A percentile compares a stretch with the other conserved stretches of the same genome.
Evolutionary conservation across 2,113 vertebrate genomes (phyloP).

Genomic region (Platysteira castanea): DNA sequence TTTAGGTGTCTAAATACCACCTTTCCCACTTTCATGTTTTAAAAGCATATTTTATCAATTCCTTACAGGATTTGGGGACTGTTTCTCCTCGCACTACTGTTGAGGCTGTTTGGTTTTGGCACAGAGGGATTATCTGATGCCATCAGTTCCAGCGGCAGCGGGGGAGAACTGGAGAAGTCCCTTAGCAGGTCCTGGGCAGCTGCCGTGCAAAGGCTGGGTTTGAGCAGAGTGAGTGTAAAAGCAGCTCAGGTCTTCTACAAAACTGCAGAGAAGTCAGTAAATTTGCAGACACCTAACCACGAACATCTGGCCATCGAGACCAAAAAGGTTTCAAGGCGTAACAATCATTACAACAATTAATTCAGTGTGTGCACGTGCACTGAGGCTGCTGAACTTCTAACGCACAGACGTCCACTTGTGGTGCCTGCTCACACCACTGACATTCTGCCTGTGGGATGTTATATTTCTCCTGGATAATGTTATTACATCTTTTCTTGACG

Average conservation of each 20-base stretch:
- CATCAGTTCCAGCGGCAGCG: neutral
- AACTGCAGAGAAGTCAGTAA: neutral
- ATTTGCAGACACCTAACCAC: neutral
- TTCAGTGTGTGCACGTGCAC: rapidly evolving
- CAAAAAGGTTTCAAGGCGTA: neutral
- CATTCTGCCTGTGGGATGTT: neutral
- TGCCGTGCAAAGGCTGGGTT: neutral
- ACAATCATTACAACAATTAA: neutral
- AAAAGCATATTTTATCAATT: neutral
- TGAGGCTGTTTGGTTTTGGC: neutral
- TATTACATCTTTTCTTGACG: neutral
- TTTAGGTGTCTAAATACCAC: neutral
- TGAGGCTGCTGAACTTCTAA: neutral
- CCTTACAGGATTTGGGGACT: neutral
- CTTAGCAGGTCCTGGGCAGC: neutral
- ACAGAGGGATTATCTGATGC: neutral
- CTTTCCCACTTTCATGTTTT: neutral
- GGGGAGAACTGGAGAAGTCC: neutral
- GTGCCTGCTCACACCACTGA: neutral
- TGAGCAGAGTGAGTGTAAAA: neutral
- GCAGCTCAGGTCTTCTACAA: neutral
- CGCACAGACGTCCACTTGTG: neutral
- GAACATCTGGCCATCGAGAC: neutral
- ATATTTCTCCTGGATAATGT: neutral
- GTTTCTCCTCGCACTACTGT: neutral